Evolutionary conservation across 2,888 invertebrate species (phyloP).

Genomic region (Julus scanicus): DNA sequence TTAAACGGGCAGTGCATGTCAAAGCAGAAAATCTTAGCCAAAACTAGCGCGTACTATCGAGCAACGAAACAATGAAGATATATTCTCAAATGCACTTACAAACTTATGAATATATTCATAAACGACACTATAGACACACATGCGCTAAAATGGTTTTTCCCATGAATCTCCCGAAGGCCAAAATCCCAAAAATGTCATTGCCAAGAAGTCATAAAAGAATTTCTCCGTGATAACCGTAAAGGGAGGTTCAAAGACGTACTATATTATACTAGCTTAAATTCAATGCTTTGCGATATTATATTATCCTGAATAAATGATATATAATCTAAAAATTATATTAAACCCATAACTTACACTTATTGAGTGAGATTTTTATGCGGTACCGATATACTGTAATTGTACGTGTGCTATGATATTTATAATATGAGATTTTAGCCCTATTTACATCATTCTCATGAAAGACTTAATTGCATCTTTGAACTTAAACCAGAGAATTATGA

Average conservation of each 20-base stretch:
- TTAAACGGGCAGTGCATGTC: background rate
- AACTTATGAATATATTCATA: slow-evolving; percentile 28
- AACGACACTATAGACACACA: background rate
- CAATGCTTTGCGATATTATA: background rate
- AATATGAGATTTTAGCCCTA: no score
- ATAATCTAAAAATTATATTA: no score
- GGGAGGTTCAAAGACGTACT: background rate
- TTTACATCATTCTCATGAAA: no score
- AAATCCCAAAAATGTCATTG: background rate
- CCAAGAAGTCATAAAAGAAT: background rate
- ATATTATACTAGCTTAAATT: background rate
- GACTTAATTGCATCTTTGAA: no score
- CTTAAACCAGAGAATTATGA: no score
- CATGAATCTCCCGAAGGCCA: slow-evolving; percentile 1
- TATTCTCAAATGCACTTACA: slow-evolving; percentile 15
- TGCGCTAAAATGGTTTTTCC: background rate
- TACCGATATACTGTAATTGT: no score
- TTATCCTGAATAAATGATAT: background rate
- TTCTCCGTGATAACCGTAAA: background rate
- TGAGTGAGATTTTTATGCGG: no score
- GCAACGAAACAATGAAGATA: slow-evolving; percentile 8
- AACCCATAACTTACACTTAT: no score
- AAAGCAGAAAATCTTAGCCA: background rate
- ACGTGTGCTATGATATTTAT: no score
- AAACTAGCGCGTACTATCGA: background rate